Base-by-base conservation (phyloP, 2,797 vertebrate genomes). In the Lepilemur septentrionalis region DNA sequence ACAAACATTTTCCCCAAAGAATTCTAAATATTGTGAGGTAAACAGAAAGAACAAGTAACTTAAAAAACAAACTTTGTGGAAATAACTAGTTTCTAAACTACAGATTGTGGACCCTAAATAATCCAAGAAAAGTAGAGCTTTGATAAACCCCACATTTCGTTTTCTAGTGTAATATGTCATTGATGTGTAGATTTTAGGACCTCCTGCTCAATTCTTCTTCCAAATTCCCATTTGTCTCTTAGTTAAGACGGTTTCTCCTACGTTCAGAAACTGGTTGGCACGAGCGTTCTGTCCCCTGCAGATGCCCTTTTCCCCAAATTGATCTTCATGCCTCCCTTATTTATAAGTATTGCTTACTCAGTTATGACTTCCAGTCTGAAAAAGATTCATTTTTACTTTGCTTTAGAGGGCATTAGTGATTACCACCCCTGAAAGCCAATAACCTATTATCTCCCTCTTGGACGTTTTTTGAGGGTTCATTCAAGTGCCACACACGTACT, bases 201-300 rank as follows among this genome's bases (percentile, higher is more conserved):
- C 43, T 23, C 65, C 32, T 84, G 48, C 8, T 25, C 35, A 73
- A 0, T 93, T 93, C 67, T 85, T 70, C 35, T 80, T 93, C 59
- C 28, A 81, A 65, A 89, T 91, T 93, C 22, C 41, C 69, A 15
- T 95, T 92, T 97, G 41, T 94, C 50, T 95, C 67, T 69, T 75
- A 46, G 6, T 78, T 95, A 70, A 50, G 25, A 65, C 23, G 59
- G 20, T 70, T 87, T 95, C 13, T 67, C 18, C 22, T 63, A n/a
- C 43, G 46, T 91, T 72, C 87, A 80, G 35, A 50, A 63, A 81
- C n/a, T 76, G 83, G 23, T 91, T 75, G 73, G 73, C 95, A 46
- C 89, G 43, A 96, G 78, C 48, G 82, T 65, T 91, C 69, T 89
- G 22, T 89, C 41, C 23, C 46, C 65, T 79, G 23, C 23, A 91